Evolutionary conservation across 2,797 vertebrate genomes (phyloP).

Genomic region (Galagoides demidoff): DNA sequence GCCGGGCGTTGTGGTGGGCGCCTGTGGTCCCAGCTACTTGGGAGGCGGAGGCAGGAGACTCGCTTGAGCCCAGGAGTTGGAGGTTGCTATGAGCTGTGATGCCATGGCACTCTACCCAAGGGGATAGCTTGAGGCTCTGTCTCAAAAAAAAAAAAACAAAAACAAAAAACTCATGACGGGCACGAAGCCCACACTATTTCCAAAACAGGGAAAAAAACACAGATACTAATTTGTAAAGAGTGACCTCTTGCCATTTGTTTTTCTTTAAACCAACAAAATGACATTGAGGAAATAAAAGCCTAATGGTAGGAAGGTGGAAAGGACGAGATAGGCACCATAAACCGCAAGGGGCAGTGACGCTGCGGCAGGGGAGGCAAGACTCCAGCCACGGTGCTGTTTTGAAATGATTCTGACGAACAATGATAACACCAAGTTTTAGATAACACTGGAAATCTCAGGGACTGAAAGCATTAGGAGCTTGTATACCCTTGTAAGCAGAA

Average conservation of each 20-base stretch:
- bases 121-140: too few species aligned
- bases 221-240: not conserved
- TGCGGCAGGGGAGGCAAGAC: not conserved
- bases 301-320: not conserved
- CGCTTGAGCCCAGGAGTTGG: too few species aligned
- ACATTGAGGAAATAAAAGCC: not conserved
- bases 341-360: not conserved
- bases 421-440: not conserved
- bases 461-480: not conserved
- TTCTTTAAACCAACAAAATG: not conserved
- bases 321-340: not conserved
- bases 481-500: not conserved
- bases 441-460: not conserved
- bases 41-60: too few species aligned
- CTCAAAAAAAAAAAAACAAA: too few species aligned
- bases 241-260: not conserved
- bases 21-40: too few species aligned
- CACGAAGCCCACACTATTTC: not conserved
- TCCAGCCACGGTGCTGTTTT: not conserved
- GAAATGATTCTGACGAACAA: not conserved
- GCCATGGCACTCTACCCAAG: too few species aligned
- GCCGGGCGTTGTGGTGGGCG: too few species aligned
- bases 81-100: too few species aligned
- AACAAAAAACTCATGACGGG: constrained; percentile 1
- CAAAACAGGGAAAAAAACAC: constrained; percentile 15